Conservation (phyloP, 1,140 invertebrate species). For the Helicorthomorpha holstii region DNA sequence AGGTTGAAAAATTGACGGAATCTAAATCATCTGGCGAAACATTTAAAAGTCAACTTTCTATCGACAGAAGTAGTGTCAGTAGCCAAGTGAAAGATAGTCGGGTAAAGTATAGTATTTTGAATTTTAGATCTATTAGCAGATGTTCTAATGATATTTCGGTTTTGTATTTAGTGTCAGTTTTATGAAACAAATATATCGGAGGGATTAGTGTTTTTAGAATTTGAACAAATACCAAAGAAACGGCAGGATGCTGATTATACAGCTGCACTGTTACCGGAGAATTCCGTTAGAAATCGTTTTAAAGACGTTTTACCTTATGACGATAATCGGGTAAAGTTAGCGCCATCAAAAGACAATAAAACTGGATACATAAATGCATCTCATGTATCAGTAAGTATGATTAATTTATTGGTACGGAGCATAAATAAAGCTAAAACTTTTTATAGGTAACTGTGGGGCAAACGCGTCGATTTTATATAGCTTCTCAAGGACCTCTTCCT, state of each 20-base stretch:
- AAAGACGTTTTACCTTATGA: conserved; percentile 72
- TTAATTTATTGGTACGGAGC: not conserved
- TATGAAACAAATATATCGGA: conserved; percentile 62
- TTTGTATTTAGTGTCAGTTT: conserved; percentile 47
- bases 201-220: conserved; percentile 65
- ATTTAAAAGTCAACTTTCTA: too few species aligned
- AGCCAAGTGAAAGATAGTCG: too few species aligned
- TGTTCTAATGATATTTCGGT: conserved; percentile 1
- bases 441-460: conserved; percentile 45
- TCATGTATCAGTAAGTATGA: conserved; percentile 47
- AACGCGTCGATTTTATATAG: conserved; percentile 63
- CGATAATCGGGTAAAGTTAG: conserved; percentile 59
- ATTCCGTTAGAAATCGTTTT: conserved; percentile 37
- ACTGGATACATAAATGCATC: conserved; percentile 81
- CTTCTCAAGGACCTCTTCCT: conserved; percentile 51
- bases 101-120: too few species aligned
- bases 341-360: conserved; percentile 56
- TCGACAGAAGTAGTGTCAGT: too few species aligned
- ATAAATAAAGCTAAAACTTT: not conserved
- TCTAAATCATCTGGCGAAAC: too few species aligned
- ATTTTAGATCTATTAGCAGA: too few species aligned
- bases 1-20: too few species aligned
- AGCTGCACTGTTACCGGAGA: conserved; percentile 45
- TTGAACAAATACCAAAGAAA: conserved; percentile 67
- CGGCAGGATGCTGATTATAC: conserved; percentile 46